phyloP scores from a whole-genome alignment of 1,140 invertebrate genomes.

The Globodera rostochiensis region DNA sequence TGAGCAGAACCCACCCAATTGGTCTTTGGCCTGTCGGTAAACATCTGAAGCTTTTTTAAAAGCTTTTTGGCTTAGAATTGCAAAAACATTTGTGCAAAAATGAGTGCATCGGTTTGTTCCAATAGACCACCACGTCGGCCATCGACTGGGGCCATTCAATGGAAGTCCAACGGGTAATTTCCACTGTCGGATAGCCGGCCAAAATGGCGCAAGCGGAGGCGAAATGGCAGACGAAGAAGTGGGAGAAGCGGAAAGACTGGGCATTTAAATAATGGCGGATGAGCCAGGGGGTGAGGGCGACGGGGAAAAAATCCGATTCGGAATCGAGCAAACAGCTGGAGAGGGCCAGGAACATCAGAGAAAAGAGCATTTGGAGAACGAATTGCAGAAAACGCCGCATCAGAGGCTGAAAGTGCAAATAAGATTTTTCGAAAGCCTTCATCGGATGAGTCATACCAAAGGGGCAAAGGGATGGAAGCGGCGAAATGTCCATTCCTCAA shows the following conservation, averaged over 20 bases:
- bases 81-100: conserved; percentile 50
- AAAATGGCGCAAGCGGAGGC: conserved; percentile 30
- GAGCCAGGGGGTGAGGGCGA: conserved; percentile 7
- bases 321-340: conserved; percentile 28
- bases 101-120: conserved; percentile 46
- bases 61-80: not conserved
- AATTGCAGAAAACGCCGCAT: not conserved
- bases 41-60: conserved; percentile 32
- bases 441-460: not conserved
- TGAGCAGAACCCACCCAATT: conserved; percentile 23
- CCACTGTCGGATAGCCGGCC: conserved; percentile 15
- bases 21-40: conserved; percentile 13
- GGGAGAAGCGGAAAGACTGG: conserved; percentile 45
- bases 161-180: conserved; percentile 28
- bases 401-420: conserved; percentile 5
- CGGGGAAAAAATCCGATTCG: conserved; percentile 6
- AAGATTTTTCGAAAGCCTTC: too few species aligned
- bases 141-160: conserved; percentile 46
- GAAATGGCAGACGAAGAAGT: conserved; percentile 46
- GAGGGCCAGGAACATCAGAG: conserved; percentile 9
- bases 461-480: not conserved
- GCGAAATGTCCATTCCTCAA: not conserved
- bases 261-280: conserved; percentile 30
- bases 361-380: not conserved
- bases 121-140: conserved; percentile 41